These are phyloP conservation scores for Lochmaea crataegi DNA, from an alignment of 2,888 invertebrate species.

Conservation along the genomic window DNA sequence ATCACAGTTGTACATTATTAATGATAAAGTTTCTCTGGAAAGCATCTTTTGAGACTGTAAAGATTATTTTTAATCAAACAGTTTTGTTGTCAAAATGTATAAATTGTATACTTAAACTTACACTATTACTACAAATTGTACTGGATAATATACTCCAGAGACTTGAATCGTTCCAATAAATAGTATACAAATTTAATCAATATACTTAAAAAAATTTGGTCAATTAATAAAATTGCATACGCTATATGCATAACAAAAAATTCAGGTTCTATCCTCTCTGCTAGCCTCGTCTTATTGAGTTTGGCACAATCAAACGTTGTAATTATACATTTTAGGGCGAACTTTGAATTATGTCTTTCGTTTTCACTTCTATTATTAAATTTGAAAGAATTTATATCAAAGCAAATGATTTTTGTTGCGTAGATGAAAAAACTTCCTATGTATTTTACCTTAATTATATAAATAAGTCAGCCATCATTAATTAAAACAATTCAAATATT, in stretches of 20 bases:
- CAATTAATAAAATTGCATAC: neutral
- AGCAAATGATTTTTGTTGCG: too few relatives aligned
- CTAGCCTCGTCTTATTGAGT: too few relatives aligned
- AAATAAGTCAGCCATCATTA: too few relatives aligned
- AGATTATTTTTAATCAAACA: neutral
- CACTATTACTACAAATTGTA: neutral
- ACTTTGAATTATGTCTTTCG: too few relatives aligned
- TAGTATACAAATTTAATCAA: neutral
- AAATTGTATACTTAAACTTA: neutral
- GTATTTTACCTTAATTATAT: too few relatives aligned
- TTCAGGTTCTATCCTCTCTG: neutral
- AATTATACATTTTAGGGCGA: too few relatives aligned
- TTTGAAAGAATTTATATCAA: too few relatives aligned
- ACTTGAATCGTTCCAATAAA: neutral
- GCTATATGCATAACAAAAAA: neutral
- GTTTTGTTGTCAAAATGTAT: neutral
- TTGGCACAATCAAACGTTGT: too few relatives aligned
- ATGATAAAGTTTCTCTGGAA: constrained; percentile 41
- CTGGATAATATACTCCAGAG: neutral
- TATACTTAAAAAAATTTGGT: neutral
- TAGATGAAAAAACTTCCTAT: too few relatives aligned
- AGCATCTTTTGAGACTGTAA: constrained; percentile 10
- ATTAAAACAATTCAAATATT: too few relatives aligned
- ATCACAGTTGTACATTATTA: constrained; percentile 58
- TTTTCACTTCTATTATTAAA: too few relatives aligned